A percentile compares a stretch with the other conserved stretches of the same genome.
phyloP scores from a whole-genome alignment of 2,888 invertebrate species.

The Dicyrtomina minuta region DNA sequence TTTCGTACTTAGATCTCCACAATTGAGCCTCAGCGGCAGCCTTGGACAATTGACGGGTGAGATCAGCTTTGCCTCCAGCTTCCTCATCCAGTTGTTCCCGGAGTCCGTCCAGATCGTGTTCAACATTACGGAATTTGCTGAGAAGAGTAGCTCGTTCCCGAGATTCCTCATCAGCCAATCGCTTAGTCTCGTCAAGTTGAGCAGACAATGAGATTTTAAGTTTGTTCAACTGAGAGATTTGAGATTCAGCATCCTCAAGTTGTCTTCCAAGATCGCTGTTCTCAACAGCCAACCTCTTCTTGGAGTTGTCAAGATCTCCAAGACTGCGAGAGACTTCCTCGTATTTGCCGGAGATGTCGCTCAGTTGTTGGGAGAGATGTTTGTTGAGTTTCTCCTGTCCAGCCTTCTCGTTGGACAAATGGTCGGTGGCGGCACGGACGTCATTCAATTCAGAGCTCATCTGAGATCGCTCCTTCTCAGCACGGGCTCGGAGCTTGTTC shows the following conservation, averaged over 20 bases:
- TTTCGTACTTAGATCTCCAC: conserved; percentile 98
- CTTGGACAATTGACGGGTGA: conserved; percentile 98
- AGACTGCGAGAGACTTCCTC: conserved; percentile 96
- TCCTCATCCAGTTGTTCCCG: conserved; percentile 99
- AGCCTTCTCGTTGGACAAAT: conserved; percentile 97
- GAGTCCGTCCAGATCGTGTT: conserved; percentile 97
- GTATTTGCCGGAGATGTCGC: conserved; percentile 91
- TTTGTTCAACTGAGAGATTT: conserved; percentile 94
- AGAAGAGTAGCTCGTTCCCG: conserved; percentile 91
- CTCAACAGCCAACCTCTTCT: conserved; percentile 96
- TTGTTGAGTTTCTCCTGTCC: conserved; percentile 85
- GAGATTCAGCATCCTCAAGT: conserved; percentile 97
- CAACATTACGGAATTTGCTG: conserved; percentile 98
- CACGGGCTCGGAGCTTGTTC: conserved; percentile 99
- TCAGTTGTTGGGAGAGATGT: conserved; percentile 92
- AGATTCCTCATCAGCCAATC: conserved; percentile 94
- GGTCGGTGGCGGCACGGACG: conserved; percentile 93
- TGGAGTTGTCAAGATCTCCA: conserved; percentile 94
- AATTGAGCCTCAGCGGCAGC: conserved; percentile 93
- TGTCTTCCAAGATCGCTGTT: conserved; percentile 95
- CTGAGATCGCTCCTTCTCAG: conserved; percentile 99
- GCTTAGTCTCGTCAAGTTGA: conserved; percentile 97
- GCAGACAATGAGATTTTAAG: conserved; percentile 93
- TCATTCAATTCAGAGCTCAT: conserved; percentile 98
- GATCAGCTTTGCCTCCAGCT: conserved; percentile 96